phyloP scores from a whole-genome alignment of 2,888 invertebrate species.

The Cosmopolites sordidus region DNA sequence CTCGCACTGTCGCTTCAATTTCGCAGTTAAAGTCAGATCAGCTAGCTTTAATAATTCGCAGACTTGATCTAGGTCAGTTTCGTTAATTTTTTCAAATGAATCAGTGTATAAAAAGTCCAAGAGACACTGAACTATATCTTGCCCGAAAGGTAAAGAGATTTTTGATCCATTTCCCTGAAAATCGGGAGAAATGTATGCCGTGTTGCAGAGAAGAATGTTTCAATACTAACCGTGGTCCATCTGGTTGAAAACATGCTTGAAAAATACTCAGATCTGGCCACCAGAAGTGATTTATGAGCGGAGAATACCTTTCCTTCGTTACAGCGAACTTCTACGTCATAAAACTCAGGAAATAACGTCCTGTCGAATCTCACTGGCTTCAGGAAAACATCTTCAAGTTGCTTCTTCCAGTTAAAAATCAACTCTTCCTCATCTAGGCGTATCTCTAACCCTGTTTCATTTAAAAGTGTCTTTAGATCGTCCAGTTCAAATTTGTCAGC shows the following conservation, averaged over 20 bases:
- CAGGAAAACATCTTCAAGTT: not conserved
- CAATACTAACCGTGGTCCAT: constrained; percentile 66
- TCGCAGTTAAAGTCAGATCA: constrained; percentile 72
- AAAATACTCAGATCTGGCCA: constrained; percentile 80
- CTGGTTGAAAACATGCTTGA: constrained; percentile 75
- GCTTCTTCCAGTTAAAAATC: not conserved
- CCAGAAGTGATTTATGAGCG: constrained; percentile 79
- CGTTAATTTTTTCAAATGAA: constrained; percentile 56
- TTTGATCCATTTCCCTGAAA: constrained; percentile 31
- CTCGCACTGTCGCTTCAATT: constrained; percentile 71
- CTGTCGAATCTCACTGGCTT: constrained; percentile 24
- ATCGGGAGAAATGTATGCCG: not conserved
- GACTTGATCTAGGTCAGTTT: constrained; percentile 62
- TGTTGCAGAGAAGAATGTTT: no score
- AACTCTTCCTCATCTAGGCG: no score
- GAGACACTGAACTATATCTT: constrained; percentile 60
- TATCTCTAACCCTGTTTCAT: not conserved
- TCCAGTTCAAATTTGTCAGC: constrained; percentile 55
- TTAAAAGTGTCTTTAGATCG: constrained; percentile 26
- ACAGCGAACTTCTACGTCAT: constrained; percentile 44
- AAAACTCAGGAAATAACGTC: constrained; percentile 37
- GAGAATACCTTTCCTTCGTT: constrained; percentile 47
- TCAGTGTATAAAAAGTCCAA: constrained; percentile 75
- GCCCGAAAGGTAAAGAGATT: constrained; percentile 56
- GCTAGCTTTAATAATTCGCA: constrained; percentile 73